phyloP scores from a whole-genome alignment of 2,113 vertebrate species.

The Ailurus styani region DNA sequence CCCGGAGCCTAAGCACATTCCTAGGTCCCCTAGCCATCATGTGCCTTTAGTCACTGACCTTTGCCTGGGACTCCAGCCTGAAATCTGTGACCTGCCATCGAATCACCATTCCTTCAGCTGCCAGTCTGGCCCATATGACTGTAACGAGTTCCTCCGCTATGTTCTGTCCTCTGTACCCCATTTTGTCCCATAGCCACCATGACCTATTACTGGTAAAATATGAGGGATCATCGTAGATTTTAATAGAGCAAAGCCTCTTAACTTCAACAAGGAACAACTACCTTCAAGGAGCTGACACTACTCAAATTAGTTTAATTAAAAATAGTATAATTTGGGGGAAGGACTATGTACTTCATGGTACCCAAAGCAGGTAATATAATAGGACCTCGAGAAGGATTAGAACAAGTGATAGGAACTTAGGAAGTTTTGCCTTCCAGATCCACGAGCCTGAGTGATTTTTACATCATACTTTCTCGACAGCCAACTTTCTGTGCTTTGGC shows the following conservation, averaged over 20 bases:
- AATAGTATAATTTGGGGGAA: neutral
- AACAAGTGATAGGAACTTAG: neutral
- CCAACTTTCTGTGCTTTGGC: neutral
- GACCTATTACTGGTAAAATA: neutral
- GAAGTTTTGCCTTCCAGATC: neutral
- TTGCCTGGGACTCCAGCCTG: neutral
- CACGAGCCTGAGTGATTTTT: neutral
- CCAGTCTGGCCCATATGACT: neutral
- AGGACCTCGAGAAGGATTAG: neutral
- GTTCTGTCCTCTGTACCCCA: neutral
- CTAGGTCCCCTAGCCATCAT: neutral
- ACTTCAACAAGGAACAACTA: neutral
- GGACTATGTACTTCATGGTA: neutral
- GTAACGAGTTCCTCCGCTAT: neutral
- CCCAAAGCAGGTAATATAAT: neutral
- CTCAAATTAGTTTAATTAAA: neutral
- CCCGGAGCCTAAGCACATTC: neutral
- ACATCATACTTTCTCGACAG: neutral
- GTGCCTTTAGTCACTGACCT: neutral
- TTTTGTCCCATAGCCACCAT: neutral
- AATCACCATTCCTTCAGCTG: neutral
- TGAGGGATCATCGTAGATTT: neutral
- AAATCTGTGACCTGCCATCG: neutral
- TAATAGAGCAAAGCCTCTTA: neutral
- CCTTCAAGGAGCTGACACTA: neutral